Percentiles rank a stretch among this genome's conserved stretches.
Evolutionary conservation across 2,888 invertebrate genomes (phyloP).

Genomic region (Cryptocephalus primarius): DNA sequence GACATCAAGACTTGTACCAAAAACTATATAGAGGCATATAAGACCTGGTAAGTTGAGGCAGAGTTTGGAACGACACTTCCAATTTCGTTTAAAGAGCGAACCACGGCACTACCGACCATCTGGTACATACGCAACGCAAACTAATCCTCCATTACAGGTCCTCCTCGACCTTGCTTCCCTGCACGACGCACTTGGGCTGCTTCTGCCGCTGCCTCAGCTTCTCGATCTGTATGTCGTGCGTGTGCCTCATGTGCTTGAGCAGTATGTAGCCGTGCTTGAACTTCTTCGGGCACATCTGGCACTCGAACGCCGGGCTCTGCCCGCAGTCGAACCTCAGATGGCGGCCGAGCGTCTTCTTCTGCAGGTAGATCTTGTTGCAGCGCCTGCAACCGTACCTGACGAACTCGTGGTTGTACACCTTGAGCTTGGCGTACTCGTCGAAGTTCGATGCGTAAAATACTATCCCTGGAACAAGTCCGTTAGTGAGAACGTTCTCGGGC

Average conservation of each 20-base stretch:
- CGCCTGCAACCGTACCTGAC: slow-evolving; percentile 30
- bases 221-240: slow-evolving; percentile 26
- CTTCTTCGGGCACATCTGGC: slow-evolving; percentile 28
- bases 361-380: slow-evolving; percentile 32
- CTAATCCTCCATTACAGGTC: too few relatives aligned
- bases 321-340: slow-evolving; percentile 42
- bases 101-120: too few relatives aligned
- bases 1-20: too few relatives aligned
- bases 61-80: too few relatives aligned
- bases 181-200: too few relatives aligned
- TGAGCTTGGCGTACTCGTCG: slow-evolving; percentile 31
- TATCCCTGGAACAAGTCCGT: slow-evolving; percentile 20
- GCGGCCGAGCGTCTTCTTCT: slow-evolving; percentile 34
- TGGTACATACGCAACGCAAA: too few relatives aligned
- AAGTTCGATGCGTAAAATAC: slow-evolving; percentile 29
- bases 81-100: too few relatives aligned
- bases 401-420: slow-evolving; percentile 25
- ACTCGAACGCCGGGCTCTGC: slow-evolving; percentile 30
- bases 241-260: slow-evolving; percentile 30
- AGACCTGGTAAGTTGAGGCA: too few relatives aligned
- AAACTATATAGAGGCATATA: too few relatives aligned
- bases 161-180: too few relatives aligned
- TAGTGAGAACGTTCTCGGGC: not conserved
- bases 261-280: slow-evolving; percentile 32
- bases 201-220: slow-evolving; percentile 21